Evolutionary conservation across 2,888 invertebrate genomes (phyloP), one percentile per base, ranked within the genome.

Genomic region (Polymixis flavicincta): DNA sequence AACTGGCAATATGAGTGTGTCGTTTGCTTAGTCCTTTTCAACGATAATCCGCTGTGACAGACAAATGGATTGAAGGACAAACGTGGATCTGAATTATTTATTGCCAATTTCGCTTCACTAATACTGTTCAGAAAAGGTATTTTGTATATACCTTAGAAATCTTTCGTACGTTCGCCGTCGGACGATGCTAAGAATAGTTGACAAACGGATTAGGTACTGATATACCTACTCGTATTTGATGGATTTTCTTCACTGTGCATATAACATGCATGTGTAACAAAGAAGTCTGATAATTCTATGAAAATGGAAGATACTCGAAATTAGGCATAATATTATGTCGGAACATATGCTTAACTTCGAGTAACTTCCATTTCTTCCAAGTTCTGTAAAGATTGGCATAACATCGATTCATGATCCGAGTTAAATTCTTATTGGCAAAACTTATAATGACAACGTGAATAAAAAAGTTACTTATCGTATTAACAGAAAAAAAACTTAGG

Each of bases 31-130:
- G 78, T 85, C 71, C 85, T 78, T 74, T 85, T 85, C 83, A 85
- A 55, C 70, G 64, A n/a, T 87, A 87, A 85, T 85, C 79, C 72
- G 69, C 32, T 71, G 67, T 85, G 86, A 85, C 83, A 82, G 79
- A 78, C 72, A 85, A 75, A 87, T 82, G 83, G 76, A 84, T 85
- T 71, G 73, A 85, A 85, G 73, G 85, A 85, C 85, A 74, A 78
- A 87, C 77, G 68, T 85, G 75, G 78, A 85, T 72, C 76, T 85
- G 86, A 87, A 87, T 85, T 85, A 85, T 85, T 83, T 83, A 76
- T 78, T 87, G 69, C 68, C 72, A 73, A 85, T 87, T 85, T 82
- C 68, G 60, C 50, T 83, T 78, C 67, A 61, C 72, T 83, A 73
- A 76, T 83, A 73, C 63, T 68, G 37, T 75, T 82, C 37, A 67